Evolutionary conservation across 2,888 invertebrate species (phyloP), one percentile per base, ranked within the genome.

Genomic region (Sminthurinus aureus): DNA sequence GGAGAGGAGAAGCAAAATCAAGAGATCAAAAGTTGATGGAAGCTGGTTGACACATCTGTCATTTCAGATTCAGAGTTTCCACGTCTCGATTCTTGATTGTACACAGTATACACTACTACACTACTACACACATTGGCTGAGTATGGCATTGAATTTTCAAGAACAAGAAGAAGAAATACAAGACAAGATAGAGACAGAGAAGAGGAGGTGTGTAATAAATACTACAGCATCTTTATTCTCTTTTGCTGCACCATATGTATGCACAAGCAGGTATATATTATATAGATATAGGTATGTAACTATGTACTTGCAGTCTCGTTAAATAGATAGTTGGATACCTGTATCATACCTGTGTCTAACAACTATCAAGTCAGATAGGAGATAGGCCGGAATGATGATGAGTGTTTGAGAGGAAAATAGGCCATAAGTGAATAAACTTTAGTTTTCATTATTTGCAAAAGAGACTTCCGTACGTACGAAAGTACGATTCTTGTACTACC

Each of bases 381-480:
- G 22, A 13, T 67, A 67, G 20, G 38, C 38, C 38, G 58, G 58
- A 58, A 58, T 58, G 58, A 58, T 58, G 58, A 71, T 24, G 71
- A 71, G 71, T 71, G 24, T 69, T 81, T 77, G 83, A 52, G 85
- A 38, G 38, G 38, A 88, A 88, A 86, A 86, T 88, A 85, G 88
- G 88, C 87, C 87, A 84, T 87, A 84, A 85, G 88, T 88, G 88
- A 88, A 88, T 87, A 87, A 88, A 81, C 87, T 88, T 87, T 85
- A 38, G 38, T 38, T 6, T 38, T 38, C 38, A 38, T 38, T 38
- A 85, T 86, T 87, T 87, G 88, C 85, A 87, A 87, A 88, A 87
- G 87, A 85, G 85, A 88, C 88, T 88, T 88, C 88, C 88, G 87
- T 85, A 85, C 84, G 38, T 38, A 38, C 38, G 3, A 38, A 38